Evolutionary conservation across 2,888 invertebrate genomes (phyloP), one percentile per base, ranked within the genome.

Genomic region (Hydroisotoma schaefferi): DNA sequence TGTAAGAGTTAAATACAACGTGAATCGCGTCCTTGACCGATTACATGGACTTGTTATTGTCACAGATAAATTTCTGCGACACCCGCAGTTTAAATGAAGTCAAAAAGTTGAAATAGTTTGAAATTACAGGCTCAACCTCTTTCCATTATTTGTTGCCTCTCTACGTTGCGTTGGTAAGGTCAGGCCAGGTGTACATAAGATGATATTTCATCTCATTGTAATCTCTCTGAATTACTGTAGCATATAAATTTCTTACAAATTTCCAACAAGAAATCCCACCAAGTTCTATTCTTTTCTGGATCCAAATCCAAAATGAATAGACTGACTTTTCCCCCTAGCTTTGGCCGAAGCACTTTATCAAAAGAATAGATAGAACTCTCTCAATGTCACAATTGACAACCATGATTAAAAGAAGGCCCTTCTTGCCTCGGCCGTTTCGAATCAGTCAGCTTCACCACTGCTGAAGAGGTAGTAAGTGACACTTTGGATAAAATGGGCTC

Each of bases 181-280:
- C n/a, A n/a, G n/a, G n/a, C 40, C 40, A 40, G 40, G 40, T 40
- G 40, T 40, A 40, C 40, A 40, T n/a, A n/a, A n/a, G n/a, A n/a
- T n/a, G 33, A 33, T 40, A 40, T 40, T 40, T 15, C 40, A 18
- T 40, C n/a, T 40, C 40, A 40, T 40, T 40, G 40, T 40, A 20
- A 5, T 40, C 5, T 15, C 40, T 10, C 40, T 40, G 3, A 15
- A 40, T 40, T 40, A 40, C 20, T 40, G 40, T 40, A 40, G 40
- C 40, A 20, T 40, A 40, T 40, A 40, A 40, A 40, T 40, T 40
- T 15, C 40, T 40, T 40, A 40, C 40, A 40, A 40, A 40, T 40
- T 40, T 40, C 40, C 15, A 40, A 40, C n/a, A 18, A 20, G 40
- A 20, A 40, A 40, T 40, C 40, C 20, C 40, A 40, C 40, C 5